These are phyloP conservation scores for Solea solea DNA, from an alignment of 2,113 vertebrate species.

Conservation along the genomic window DNA sequence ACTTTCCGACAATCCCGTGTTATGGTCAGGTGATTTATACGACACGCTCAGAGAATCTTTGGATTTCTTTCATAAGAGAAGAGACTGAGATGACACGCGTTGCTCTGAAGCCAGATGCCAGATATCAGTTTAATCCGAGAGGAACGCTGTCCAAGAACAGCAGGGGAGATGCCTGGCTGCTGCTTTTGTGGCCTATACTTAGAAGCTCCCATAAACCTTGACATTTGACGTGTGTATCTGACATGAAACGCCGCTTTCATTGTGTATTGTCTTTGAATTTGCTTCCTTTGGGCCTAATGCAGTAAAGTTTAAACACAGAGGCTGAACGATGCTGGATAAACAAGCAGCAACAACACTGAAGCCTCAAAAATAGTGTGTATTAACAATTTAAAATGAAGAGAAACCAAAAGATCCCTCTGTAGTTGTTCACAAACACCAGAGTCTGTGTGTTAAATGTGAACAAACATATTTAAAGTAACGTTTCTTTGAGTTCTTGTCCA, in stretches of 20 bases:
- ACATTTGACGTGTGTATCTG: slow-evolving; percentile 73
- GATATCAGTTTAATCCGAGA: slow-evolving; percentile 72
- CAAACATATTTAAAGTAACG: too few relatives aligned
- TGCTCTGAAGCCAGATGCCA: slow-evolving; percentile 48
- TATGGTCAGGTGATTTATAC: slow-evolving; percentile 15
- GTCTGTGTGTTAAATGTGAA: too few relatives aligned
- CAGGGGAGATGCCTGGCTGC: slow-evolving; percentile 60
- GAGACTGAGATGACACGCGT: slow-evolving; percentile 51
- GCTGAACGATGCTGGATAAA: slow-evolving; percentile 42
- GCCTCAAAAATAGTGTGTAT: too few relatives aligned
- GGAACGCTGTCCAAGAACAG: slow-evolving; percentile 67
- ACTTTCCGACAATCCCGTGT: slow-evolving; percentile 12
- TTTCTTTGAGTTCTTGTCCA: too few relatives aligned
- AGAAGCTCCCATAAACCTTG: slow-evolving; percentile 76
- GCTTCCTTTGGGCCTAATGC: slow-evolving; percentile 53
- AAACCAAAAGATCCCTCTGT: too few relatives aligned
- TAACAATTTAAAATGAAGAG: too few relatives aligned
- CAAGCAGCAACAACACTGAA: neutral
- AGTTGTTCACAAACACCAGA: too few relatives aligned
- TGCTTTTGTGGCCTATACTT: slow-evolving; percentile 70
- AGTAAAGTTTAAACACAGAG: slow-evolving; percentile 43
- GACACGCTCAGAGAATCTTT: slow-evolving; percentile 31
- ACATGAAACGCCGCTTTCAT: slow-evolving; percentile 61
- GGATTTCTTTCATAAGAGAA: slow-evolving; percentile 44
- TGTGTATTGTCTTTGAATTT: slow-evolving; percentile 40